Evolutionary conservation across 1,140 invertebrate species (phyloP), one percentile per base, ranked within the genome.

Genomic region (Parasteatoda tepidariorum): DNA sequence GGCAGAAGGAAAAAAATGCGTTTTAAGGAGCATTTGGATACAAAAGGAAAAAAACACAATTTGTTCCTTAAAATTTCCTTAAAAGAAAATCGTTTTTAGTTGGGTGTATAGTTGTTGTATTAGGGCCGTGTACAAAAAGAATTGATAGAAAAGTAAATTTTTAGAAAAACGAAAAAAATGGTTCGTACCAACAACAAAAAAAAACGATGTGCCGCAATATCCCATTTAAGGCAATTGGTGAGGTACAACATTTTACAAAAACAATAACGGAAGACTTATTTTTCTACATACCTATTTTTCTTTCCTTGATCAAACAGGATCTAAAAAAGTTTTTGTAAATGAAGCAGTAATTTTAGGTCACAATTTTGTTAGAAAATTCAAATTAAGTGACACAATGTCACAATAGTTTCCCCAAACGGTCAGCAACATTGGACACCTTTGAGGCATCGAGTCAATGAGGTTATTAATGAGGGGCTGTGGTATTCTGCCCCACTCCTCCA

Each of bases 381-480:
- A 54, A 11, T 54, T 54, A 9, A 54, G n/a, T 54, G n/a, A n/a
- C 9, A n/a, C 9, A n/a, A 11, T n/a, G n/a, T n/a, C n/a, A n/a
- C n/a, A n/a, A 59, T 59, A n/a, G 57, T 59, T 59, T 59, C 57
- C 18, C 18, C 57, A 22, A n/a, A 59, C 57, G 18, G 24, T 22
- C 18, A 59, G 24, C 24, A 59, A 5, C 57, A n/a, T 59, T 59
- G 5, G n/a, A 59, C 57, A 59, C 24, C 57, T 59, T n/a, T 59
- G 18, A 59, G 18, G 57, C 57, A 59, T 59, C 18, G 57, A 59
- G 57, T 59, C 57, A 22, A 59, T 5, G 18, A 59, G 57, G 57
- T n/a, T n/a, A n/a, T 59, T 59, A 59, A 59, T 59, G 57, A 59
- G 57, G 24, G 18, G 57, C 57, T 59, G 57, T 5, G 57, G 57